Conservation (phyloP, 2,797 vertebrate species). For the Alectoris magna region DNA sequence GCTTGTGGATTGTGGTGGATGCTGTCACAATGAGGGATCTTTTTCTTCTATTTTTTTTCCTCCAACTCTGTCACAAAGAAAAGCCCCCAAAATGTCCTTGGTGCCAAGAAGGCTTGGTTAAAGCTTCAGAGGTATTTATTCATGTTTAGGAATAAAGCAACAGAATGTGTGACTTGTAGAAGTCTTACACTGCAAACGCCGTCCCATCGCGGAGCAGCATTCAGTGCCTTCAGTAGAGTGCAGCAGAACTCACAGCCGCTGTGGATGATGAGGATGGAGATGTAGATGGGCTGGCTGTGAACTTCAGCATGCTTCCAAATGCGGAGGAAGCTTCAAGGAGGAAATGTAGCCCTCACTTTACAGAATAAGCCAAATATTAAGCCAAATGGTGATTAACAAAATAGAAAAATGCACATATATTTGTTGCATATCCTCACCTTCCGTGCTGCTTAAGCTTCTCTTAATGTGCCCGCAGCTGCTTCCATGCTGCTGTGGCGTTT, state of each 20-base stretch:
- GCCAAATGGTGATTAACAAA: background rate
- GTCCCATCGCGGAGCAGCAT: background rate
- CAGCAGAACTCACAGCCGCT: background rate
- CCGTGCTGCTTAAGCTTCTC: constrained; percentile 72
- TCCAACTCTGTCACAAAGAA: background rate
- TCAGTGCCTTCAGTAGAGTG: background rate
- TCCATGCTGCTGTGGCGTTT: background rate
- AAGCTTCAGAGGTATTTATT: background rate
- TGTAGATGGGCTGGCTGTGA: background rate
- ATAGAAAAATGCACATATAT: background rate
- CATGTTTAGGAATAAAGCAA: background rate
- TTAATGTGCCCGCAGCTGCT: constrained; percentile 30
- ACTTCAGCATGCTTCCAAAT: background rate
- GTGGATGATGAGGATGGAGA: background rate
- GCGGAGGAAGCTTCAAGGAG: background rate
- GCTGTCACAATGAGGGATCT: background rate
- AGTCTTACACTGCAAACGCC: background rate
- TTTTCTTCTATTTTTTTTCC: background rate
- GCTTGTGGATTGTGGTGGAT: background rate
- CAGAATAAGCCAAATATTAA: background rate
- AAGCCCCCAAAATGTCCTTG: background rate
- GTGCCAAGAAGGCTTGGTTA: background rate
- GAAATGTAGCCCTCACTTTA: background rate
- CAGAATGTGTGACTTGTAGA: background rate
- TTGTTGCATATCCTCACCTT: constrained; percentile 55